phyloP scores from a whole-genome alignment of 2,113 vertebrate species.

The Arizona elegans region DNA sequence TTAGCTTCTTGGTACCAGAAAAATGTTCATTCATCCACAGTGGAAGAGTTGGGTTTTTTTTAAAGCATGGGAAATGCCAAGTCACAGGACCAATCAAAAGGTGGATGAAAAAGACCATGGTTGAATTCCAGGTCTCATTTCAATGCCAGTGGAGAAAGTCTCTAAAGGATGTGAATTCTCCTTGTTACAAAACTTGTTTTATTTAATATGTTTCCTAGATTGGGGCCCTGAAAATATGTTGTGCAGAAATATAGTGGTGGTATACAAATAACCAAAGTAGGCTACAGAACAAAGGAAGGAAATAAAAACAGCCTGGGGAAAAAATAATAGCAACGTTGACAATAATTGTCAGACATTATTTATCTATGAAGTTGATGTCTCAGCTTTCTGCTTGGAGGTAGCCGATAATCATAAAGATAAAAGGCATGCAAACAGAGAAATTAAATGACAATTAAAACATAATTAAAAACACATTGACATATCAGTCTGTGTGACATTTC shows the following conservation, averaged over 20 bases:
- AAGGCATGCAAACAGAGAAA: neutral
- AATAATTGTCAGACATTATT: neutral
- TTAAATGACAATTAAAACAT: neutral
- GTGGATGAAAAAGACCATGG: conserved; percentile 30
- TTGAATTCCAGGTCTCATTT: neutral
- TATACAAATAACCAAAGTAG: neutral
- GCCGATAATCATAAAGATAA: neutral
- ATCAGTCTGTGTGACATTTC: neutral
- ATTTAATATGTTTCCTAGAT: neutral
- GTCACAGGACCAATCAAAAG: neutral
- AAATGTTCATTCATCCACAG: neutral
- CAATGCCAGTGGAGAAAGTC: fast-evolving
- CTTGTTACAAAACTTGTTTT: conserved; percentile 1
- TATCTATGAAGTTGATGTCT: neutral
- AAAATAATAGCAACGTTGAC: neutral
- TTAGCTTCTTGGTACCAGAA: conserved; percentile 9
- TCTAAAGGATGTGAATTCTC: neutral
- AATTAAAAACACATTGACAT: neutral
- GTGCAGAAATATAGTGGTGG: neutral
- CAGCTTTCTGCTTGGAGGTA: neutral
- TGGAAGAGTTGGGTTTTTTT: conserved; percentile 6
- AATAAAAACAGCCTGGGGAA: neutral
- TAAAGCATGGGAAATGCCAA: neutral
- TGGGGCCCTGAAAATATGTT: neutral
- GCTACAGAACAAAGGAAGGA: neutral